phyloP scores from a whole-genome alignment of 2,888 invertebrate species.

The Arctia plantaginis region DNA sequence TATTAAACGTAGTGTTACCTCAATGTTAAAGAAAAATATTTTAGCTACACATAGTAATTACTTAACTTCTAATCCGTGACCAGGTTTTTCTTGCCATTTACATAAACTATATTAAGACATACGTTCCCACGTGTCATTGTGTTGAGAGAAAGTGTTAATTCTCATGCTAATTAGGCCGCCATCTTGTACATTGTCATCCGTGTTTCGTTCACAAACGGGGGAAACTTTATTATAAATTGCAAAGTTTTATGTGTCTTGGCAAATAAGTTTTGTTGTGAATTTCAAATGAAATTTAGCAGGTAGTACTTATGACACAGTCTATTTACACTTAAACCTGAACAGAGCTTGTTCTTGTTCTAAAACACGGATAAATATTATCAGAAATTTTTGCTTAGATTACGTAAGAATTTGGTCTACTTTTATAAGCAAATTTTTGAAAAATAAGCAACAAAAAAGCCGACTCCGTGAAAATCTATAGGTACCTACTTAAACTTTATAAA shows the following conservation, averaged over 20 bases:
- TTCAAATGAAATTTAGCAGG: not conserved
- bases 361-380: too few species aligned
- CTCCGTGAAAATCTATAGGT: too few species aligned
- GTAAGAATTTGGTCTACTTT: too few species aligned
- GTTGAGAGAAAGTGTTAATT: conserved; percentile 36
- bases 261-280: not conserved
- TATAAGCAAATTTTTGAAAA: too few species aligned
- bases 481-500: too few species aligned
- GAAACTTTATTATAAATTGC: conserved; percentile 10
- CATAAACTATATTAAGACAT: conserved; percentile 1
- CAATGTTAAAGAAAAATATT: too few species aligned
- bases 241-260: not conserved
- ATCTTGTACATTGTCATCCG: conserved; percentile 28
- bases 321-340: too few species aligned
- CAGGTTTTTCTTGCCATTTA: not conserved
- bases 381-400: too few species aligned
- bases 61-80: not conserved
- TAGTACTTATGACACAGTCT: not conserved
- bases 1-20: too few species aligned
- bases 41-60: not conserved
- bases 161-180: conserved; percentile 33
- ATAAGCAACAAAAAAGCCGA: too few species aligned
- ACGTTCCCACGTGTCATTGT: conserved; percentile 15
- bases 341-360: too few species aligned
- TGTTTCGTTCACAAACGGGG: conserved; percentile 18